A percentile compares a stretch with the other conserved stretches of the same genome.
phyloP scores from a whole-genome alignment of 2,797 vertebrate genomes.

The Ataeniobius toweri region DNA sequence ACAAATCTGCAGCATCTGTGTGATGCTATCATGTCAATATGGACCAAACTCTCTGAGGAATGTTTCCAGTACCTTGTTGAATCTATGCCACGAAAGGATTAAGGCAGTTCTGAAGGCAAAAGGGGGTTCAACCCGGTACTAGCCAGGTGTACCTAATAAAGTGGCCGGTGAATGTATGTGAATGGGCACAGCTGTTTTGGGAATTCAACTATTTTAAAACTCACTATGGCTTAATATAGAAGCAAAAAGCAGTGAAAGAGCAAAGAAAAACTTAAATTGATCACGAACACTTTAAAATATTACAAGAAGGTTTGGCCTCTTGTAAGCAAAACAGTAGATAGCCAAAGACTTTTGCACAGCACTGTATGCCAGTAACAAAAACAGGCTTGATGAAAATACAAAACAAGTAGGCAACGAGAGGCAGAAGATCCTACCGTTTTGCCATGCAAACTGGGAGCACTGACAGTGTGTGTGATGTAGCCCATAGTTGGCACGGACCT shows the following conservation, averaged over 20 bases:
- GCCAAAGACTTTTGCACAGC: not conserved
- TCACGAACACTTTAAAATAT: not conserved
- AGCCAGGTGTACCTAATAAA: too few species aligned
- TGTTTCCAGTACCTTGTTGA: too few species aligned
- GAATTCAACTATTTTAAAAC: not conserved
- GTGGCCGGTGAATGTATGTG: too few species aligned
- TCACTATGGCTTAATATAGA: too few species aligned
- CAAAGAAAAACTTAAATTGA: not conserved
- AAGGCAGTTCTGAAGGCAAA: too few species aligned
- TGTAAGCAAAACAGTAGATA: not conserved
- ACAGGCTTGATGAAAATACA: not conserved
- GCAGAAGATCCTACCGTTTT: conserved; percentile 88
- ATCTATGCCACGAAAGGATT: too few species aligned
- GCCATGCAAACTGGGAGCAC: conserved; percentile 95
- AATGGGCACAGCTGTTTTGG: too few species aligned
- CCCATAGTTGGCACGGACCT: conserved; percentile 95
- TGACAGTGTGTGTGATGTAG: conserved; percentile 99
- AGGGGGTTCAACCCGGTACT: too few species aligned
- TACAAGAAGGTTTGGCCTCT: not conserved
- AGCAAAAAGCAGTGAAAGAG: not conserved
- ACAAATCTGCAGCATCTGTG: conserved; percentile 26
- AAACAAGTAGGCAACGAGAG: not conserved
- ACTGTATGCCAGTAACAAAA: not conserved
- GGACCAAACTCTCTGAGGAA: too few species aligned
- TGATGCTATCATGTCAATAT: too few species aligned